phyloP scores from a whole-genome alignment of 2,888 invertebrate genomes.

The Xylocampa areola region DNA sequence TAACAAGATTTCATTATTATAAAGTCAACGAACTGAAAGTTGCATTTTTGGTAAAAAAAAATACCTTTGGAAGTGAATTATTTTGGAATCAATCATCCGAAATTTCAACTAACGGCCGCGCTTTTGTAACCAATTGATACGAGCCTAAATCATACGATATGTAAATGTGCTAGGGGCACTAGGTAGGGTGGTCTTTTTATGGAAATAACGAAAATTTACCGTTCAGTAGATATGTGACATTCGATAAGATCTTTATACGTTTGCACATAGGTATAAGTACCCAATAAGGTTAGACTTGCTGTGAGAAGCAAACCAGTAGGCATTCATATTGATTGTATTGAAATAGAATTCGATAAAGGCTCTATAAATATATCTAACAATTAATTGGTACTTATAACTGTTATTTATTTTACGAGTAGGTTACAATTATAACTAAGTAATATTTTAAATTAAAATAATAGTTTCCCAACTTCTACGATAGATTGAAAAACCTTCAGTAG shows the following conservation, averaged over 20 bases:
- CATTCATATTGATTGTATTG: constrained; percentile 24
- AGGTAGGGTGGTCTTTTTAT: constrained; percentile 42
- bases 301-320: constrained; percentile 47
- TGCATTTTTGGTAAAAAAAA: constrained; percentile 75
- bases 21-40: constrained; percentile 81
- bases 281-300: constrained; percentile 26
- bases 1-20: constrained; percentile 81
- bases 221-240: constrained; percentile 55
- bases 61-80: constrained; percentile 66
- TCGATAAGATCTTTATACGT: constrained; percentile 56
- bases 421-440: constrained; percentile 21
- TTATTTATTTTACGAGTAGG: constrained; percentile 18
- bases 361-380: constrained; percentile 28
- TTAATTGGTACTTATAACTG: constrained; percentile 5
- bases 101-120: constrained; percentile 81
- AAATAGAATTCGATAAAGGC: constrained; percentile 36
- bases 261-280: constrained; percentile 17
- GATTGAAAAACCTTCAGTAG: too few species aligned
- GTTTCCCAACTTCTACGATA: too few species aligned
- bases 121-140: constrained; percentile 64
- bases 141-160: constrained; percentile 50
- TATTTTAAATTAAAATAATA: not conserved
- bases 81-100: constrained; percentile 75
- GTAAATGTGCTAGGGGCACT: constrained; percentile 55
- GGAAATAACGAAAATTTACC: constrained; percentile 50